phyloP scores from a whole-genome alignment of 1,140 invertebrate species.

The Hylaeus volcanicus region DNA sequence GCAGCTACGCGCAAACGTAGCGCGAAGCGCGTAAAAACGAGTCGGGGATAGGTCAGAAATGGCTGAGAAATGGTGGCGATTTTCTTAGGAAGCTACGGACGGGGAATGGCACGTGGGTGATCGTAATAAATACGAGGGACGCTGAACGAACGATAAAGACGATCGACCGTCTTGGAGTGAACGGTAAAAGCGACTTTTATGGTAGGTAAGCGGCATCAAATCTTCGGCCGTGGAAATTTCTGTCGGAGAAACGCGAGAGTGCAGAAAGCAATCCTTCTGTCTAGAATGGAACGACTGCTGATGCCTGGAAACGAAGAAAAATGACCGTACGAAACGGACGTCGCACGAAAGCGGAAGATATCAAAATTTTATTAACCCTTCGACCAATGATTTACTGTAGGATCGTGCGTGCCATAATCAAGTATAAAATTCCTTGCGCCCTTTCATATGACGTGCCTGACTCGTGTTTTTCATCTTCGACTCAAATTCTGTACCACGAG shows the following conservation, averaged over 20 bases:
- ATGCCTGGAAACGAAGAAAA: background rate
- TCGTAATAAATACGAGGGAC: conserved; percentile 37
- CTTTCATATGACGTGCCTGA: too few relatives aligned
- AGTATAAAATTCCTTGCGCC: too few relatives aligned
- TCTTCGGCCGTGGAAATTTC: background rate
- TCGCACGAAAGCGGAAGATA: too few relatives aligned
- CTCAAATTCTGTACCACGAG: too few relatives aligned
- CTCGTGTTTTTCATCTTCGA: too few relatives aligned
- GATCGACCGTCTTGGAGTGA: background rate
- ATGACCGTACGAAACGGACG: background rate
- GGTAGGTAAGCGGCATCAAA: background rate
- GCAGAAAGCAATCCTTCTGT: background rate
- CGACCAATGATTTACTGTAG: too few relatives aligned
- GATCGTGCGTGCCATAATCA: too few relatives aligned
- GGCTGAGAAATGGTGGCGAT: background rate
- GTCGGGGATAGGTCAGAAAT: background rate
- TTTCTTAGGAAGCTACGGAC: background rate
- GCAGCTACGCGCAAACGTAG: background rate
- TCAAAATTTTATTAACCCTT: background rate
- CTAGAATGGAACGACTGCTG: background rate
- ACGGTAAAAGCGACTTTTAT: conserved; percentile 21
- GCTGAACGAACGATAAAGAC: conserved; percentile 28
- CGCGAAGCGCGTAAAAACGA: background rate
- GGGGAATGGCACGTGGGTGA: background rate
- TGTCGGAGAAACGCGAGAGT: background rate